phyloP scores from a whole-genome alignment of 2,113 vertebrate genomes.

The Ochotona curzoniae region DNA sequence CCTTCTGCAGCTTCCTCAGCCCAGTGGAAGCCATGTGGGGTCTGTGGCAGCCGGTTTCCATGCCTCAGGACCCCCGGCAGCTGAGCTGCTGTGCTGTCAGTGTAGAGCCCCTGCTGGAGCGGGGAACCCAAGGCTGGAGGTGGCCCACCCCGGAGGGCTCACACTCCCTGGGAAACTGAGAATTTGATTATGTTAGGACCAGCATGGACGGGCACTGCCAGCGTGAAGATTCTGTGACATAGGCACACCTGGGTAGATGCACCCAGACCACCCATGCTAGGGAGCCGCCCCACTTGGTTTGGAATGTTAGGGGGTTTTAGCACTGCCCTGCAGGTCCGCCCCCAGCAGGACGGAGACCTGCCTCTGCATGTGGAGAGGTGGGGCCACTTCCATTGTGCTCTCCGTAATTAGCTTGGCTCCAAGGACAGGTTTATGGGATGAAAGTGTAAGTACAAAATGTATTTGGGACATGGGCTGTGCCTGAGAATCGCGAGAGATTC shows the following conservation, averaged over 20 bases:
- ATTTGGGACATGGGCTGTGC: background rate
- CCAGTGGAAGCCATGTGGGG: background rate
- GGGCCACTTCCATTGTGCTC: background rate
- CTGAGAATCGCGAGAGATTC: background rate
- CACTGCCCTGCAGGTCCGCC: accelerated
- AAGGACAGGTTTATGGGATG: background rate
- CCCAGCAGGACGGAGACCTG: background rate
- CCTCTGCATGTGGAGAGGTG: background rate
- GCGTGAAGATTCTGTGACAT: background rate
- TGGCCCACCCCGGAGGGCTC: background rate
- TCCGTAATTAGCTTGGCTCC: background rate
- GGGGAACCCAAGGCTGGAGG: background rate
- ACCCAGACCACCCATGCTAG: background rate
- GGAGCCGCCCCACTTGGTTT: background rate
- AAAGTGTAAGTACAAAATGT: background rate
- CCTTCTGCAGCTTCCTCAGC: conserved; percentile 36
- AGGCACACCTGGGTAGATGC: background rate
- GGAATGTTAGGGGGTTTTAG: background rate
- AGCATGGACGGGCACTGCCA: background rate
- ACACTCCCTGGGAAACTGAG: background rate
- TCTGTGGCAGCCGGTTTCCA: background rate
- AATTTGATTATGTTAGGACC: background rate
- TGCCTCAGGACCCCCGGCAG: background rate
- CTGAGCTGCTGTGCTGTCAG: background rate
- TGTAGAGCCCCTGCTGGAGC: too few relatives aligned